These are phyloP conservation scores for Oreochromis mossambicus DNA, from an alignment of 2,797 vertebrate species.

Conservation along the genomic window DNA sequence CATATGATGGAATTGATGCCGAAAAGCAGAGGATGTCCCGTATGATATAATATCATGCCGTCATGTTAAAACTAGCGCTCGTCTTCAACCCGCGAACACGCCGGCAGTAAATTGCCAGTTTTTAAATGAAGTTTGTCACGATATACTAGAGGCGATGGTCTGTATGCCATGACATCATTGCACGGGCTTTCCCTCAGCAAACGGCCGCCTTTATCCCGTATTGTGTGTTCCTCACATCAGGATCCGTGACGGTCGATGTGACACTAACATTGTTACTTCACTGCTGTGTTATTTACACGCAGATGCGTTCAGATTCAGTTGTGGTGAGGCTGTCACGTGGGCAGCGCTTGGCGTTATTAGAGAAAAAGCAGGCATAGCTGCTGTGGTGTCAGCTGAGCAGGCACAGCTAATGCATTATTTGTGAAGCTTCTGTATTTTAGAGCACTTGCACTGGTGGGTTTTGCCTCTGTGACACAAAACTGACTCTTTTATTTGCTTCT, in stretches of 20 bases:
- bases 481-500: background rate
- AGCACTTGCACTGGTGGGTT: constrained; percentile 15
- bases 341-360: constrained; percentile 5
- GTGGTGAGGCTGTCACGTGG: constrained; percentile 15
- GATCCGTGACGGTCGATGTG: background rate
- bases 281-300: background rate
- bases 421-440: constrained; percentile 41
- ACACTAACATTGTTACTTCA: background rate
- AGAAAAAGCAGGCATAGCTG: constrained; percentile 17
- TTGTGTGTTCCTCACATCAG: background rate
- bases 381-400: constrained; percentile 31
- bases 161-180: constrained; percentile 62
- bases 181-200: constrained; percentile 46
- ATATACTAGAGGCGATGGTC: background rate
- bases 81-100: fast-evolving
- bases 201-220: constrained; percentile 28
- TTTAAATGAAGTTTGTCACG: constrained; percentile 17
- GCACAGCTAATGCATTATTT: constrained; percentile 64
- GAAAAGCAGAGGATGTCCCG: background rate
- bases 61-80: background rate
- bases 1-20: background rate
- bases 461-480: background rate
- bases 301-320: background rate
- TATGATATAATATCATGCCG: background rate
- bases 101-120: background rate